Conservation (phyloP, 2,113 vertebrate genomes). For the Percopsis transmontana region DNA sequence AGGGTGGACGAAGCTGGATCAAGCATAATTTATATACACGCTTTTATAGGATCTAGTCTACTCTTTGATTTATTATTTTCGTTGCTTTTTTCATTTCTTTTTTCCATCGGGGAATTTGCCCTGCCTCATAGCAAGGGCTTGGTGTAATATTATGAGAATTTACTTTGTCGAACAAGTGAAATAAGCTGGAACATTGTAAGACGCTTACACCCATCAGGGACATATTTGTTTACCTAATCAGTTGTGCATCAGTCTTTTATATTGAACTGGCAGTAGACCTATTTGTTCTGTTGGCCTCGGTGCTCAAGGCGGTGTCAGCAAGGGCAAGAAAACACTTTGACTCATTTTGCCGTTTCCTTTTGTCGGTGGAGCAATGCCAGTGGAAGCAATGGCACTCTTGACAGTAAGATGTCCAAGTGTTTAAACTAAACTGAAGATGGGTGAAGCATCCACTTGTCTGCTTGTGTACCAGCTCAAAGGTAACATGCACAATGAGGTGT, state of each 20-base stretch:
- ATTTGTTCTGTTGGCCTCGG: neutral
- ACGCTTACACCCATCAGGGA: neutral
- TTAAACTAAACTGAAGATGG: neutral
- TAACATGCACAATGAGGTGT: too few relatives aligned
- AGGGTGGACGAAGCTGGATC: neutral
- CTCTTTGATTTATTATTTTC: too few relatives aligned
- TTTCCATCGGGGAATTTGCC: neutral
- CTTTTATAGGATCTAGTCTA: neutral
- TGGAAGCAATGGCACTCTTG: neutral
- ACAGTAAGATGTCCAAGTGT: neutral
- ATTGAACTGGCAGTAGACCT: neutral
- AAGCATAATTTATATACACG: neutral
- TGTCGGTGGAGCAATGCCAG: neutral
- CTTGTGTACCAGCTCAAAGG: neutral
- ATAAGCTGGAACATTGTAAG: neutral
- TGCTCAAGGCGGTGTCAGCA: neutral
- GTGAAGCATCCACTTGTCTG: neutral
- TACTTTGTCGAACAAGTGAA: neutral
- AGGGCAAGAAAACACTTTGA: neutral
- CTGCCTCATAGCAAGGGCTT: neutral
- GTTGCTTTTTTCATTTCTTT: neutral
- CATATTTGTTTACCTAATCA: neutral
- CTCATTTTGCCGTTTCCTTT: neutral
- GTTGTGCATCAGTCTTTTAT: neutral
- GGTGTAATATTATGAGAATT: too few relatives aligned